Evolutionary conservation across 2,888 invertebrate genomes (phyloP), one percentile per base, ranked within the genome.

Genomic region (Stramonita haemastoma): DNA sequence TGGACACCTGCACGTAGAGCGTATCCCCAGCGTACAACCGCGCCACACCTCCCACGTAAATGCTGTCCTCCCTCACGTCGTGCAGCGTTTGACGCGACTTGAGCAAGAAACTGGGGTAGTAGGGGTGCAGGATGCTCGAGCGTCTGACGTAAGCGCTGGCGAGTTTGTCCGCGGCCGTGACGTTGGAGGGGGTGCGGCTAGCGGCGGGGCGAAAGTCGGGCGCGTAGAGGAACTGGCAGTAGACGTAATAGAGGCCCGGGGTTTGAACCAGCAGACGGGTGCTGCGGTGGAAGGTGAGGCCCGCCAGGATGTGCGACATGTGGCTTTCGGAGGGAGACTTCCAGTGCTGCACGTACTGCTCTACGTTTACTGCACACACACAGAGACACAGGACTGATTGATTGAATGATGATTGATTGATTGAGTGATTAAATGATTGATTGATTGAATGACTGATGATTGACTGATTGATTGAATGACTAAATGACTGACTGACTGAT

Each of bases 1-100:
- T 87, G 11, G 93, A 92, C 8, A 91, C 92, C 60, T 91, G 91
- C 4, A 93, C 92, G 86, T 91, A 93, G 4, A 93, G 29, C 66
- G 92, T 86, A 84, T 93, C 93, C 8, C 92, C 91, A n/a, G 90
- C 88, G 60, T 91, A 89, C 46, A 93, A 88, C 6, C 85, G 88
- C 13, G 93, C 87, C 0, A 92, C 91, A 0, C 92, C 93, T 2
- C 91, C 92, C 1, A 92, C 92, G 81, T 93, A 92, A 57, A 92
- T 93, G 26, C 92, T 93, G 66, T 90, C 90, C 46, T 90, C 91
- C 32, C 89, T 60, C 92, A 92, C 92, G 92, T 93, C 93, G 60
- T 92, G 91, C 66, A 91, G 92, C 8, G 93, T 92, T 26, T 91
- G 89, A 17, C 92, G 92, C 66, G 92, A 91, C 57, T 92, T 91